Base-by-base conservation (phyloP, 2,888 invertebrate genomes). In the Aleiodes alternator region DNA sequence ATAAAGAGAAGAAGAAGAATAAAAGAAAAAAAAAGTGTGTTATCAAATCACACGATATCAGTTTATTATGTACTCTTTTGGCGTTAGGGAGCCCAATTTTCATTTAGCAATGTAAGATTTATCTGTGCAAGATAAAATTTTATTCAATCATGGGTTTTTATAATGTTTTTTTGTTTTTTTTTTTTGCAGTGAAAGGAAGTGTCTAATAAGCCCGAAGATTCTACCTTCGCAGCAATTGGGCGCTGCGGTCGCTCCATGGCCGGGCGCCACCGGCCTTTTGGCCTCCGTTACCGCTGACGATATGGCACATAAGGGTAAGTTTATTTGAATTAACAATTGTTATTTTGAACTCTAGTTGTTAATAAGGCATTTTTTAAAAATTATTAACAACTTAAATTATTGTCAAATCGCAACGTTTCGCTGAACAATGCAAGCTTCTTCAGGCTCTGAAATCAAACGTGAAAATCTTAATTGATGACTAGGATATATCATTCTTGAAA, bases 301-400 rank as follows among this genome's bases (percentile, higher is more conserved):
- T 88, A 93, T 96, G 91, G 94, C 95, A 84, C 95, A 96, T 91
- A 96, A 96, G 94, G 96, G 96, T 96, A 93, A 93, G 92, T 82
- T 66, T 56, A 66, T 73, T 38, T 69, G 2, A 23, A 23, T 23
- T 1, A 23, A 23, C 2, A 2, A 23, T 23, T 23, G 2, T 23
- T 23, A 23, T n/a, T n/a, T n/a, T n/a, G n/a, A n/a, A n/a, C n/a
- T n/a, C n/a, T n/a, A n/a, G n/a, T n/a, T n/a, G n/a, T n/a, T n/a
- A n/a, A n/a, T n/a, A n/a, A n/a, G n/a, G n/a, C n/a, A n/a, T n/a
- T n/a, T n/a, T n/a, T n/a, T n/a, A n/a, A n/a, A n/a, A n/a, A n/a
- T n/a, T n/a, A n/a, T n/a, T n/a, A n/a, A n/a, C n/a, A n/a, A n/a
- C n/a, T n/a, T n/a, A n/a, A n/a, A n/a, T n/a, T n/a, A n/a, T n/a